Evolutionary conservation across 1,140 invertebrate species (phyloP).

Genomic region (Zaprionus gabonicus): DNA sequence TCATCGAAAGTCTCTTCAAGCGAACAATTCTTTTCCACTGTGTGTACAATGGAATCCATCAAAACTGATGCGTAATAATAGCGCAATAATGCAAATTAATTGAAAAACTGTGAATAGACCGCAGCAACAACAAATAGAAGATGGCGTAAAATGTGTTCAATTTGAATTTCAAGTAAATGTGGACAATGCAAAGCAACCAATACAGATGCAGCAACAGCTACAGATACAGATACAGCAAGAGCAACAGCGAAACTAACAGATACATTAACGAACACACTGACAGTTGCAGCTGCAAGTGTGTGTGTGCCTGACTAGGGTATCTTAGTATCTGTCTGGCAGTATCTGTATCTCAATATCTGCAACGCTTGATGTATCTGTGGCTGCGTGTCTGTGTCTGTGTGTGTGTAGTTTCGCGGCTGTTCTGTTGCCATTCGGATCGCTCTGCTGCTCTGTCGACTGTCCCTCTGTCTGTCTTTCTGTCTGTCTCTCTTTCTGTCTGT

Average conservation of each 20-base stretch:
- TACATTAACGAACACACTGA: conserved; percentile 33
- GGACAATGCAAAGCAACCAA: conserved; percentile 49
- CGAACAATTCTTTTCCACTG: background rate
- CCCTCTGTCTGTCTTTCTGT: background rate
- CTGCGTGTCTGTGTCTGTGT: conserved; percentile 19
- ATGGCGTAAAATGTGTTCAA: conserved; percentile 60
- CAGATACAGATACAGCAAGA: conserved; percentile 35
- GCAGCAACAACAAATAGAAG: conserved; percentile 34
- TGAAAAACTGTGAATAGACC: conserved; percentile 14
- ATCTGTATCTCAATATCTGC: conserved; percentile 31
- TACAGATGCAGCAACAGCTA: conserved; percentile 30
- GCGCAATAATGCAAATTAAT: conserved; percentile 33
- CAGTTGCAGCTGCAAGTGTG: background rate
- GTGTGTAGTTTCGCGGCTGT: conserved; percentile 9
- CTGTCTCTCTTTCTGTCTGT: conserved; percentile 27
- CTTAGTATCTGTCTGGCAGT: conserved; percentile 6
- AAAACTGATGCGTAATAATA: conserved; percentile 42
- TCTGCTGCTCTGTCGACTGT: background rate
- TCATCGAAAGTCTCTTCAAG: background rate
- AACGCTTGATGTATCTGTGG: conserved; percentile 33
- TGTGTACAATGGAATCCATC: conserved; percentile 9
- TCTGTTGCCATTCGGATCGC: conserved; percentile 20
- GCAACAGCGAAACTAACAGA: conserved; percentile 8
- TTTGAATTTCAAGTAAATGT: conserved; percentile 73
- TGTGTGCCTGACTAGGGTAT: conserved; percentile 7